phyloP scores from a whole-genome alignment of 2,797 vertebrate genomes.

The Chrysocyon brachyurus region DNA sequence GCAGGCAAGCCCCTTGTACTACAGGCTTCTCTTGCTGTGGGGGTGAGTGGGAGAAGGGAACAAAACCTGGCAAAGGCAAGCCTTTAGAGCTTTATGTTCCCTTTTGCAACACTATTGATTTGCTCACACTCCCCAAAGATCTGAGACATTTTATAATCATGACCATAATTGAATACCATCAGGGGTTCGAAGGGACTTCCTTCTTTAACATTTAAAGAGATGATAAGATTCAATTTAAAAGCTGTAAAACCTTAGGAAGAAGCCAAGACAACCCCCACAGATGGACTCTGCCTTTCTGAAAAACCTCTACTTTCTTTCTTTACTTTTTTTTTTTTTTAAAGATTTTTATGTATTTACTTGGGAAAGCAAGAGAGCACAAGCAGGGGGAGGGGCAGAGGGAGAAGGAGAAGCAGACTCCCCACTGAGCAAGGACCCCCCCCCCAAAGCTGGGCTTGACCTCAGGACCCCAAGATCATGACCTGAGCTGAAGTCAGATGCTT shows the following conservation, averaged over 20 bases:
- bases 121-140: conserved; percentile 66
- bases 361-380: background rate
- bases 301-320: conserved; percentile 53
- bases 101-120: conserved; percentile 59
- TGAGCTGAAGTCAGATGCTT: background rate
- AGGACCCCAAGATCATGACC: background rate
- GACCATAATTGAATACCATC: conserved; percentile 75
- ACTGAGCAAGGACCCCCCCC: background rate
- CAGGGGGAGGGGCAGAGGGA: background rate
- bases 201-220: conserved; percentile 79
- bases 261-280: background rate
- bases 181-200: conserved; percentile 73
- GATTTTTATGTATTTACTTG: background rate
- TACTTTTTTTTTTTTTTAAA: background rate
- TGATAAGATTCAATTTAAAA: conserved; percentile 80
- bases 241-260: conserved; percentile 75
- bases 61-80: background rate
- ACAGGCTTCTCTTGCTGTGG: background rate
- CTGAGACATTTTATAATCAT: conserved; percentile 79
- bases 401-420: background rate
- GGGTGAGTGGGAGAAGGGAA: background rate
- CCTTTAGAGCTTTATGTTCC: background rate
- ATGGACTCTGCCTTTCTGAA: background rate
- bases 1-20: background rate
- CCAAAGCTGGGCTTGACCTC: background rate